Conservation (phyloP, 2,113 vertebrate genomes). For the Hemiscyllium ocellatum region DNA sequence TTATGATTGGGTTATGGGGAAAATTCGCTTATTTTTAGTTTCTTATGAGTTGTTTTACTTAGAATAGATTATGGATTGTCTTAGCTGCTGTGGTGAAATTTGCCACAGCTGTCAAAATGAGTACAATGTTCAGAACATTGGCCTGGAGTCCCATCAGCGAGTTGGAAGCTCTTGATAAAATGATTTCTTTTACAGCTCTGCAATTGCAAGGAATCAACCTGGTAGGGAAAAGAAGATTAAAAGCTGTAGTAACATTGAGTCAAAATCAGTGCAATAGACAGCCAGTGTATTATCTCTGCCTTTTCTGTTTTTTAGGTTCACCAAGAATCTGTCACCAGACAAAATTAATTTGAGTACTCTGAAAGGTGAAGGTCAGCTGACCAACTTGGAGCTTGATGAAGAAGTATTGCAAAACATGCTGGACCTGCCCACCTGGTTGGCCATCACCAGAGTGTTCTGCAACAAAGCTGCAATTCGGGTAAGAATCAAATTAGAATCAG, state of each 20-base stretch:
- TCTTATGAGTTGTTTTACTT: too few relatives aligned
- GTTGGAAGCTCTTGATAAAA: background rate
- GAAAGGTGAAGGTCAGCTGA: conserved; percentile 94
- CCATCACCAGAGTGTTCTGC: conserved; percentile 92
- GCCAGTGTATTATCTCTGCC: conserved; percentile 39
- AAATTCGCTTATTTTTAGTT: background rate
- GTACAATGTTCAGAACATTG: background rate
- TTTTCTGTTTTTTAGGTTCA: conserved; percentile 69
- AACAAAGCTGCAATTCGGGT: conserved; percentile 97
- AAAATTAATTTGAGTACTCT: conserved; percentile 97
- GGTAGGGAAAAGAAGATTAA: background rate
- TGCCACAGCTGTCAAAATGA: background rate
- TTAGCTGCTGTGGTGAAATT: background rate
- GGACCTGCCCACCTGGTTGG: conserved; percentile 95
- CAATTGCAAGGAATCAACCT: too few relatives aligned
- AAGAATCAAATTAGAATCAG: conserved; percentile 44
- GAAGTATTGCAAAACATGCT: conserved; percentile 96
- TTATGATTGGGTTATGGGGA: background rate
- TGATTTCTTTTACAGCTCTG: background rate
- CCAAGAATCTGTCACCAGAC: conserved; percentile 96
- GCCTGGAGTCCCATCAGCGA: background rate
- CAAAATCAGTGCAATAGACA: background rate
- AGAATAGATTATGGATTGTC: background rate
- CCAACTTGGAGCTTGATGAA: conserved; percentile 94
- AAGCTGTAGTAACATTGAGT: background rate